Evolutionary conservation across 2,797 vertebrate genomes (phyloP).

Genomic region (Perodicticus potto): DNA sequence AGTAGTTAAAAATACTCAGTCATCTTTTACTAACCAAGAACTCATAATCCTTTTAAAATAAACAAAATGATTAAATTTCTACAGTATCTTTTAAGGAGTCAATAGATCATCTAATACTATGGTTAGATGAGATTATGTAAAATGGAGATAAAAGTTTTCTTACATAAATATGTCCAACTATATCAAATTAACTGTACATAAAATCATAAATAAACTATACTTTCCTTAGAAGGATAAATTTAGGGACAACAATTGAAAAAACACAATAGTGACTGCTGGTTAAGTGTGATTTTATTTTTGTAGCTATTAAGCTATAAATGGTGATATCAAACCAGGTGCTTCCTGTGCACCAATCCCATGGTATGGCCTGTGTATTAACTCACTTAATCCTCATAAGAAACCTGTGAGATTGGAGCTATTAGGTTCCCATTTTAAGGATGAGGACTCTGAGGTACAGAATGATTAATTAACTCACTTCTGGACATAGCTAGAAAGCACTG

Average conservation of each 20-base stretch:
- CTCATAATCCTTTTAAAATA: constrained; percentile 30
- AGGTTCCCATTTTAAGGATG: background rate
- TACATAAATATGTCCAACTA: constrained; percentile 59
- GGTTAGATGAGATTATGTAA: constrained; percentile 17
- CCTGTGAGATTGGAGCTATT: background rate
- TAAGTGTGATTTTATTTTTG: background rate
- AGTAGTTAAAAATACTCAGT: constrained; percentile 8
- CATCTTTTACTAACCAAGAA: constrained; percentile 32
- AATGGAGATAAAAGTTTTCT: constrained; percentile 50
- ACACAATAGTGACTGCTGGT: background rate
- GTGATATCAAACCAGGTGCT: background rate
- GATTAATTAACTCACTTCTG: background rate
- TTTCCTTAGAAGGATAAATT: background rate
- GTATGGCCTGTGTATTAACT: background rate
- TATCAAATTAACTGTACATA: constrained; percentile 51
- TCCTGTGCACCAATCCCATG: background rate
- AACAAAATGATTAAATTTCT: constrained; percentile 17
- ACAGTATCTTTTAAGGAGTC: constrained; percentile 8
- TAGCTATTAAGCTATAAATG: background rate
- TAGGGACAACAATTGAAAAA: constrained; percentile 36
- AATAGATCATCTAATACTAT: background rate
- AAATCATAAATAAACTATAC: constrained; percentile 50
- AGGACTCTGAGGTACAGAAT: background rate
- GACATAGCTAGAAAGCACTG: background rate
- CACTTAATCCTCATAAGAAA: background rate